These are phyloP conservation scores for Ammodytes marinus DNA, from an alignment of 2,113 vertebrate genomes.

Conservation along the genomic window DNA sequence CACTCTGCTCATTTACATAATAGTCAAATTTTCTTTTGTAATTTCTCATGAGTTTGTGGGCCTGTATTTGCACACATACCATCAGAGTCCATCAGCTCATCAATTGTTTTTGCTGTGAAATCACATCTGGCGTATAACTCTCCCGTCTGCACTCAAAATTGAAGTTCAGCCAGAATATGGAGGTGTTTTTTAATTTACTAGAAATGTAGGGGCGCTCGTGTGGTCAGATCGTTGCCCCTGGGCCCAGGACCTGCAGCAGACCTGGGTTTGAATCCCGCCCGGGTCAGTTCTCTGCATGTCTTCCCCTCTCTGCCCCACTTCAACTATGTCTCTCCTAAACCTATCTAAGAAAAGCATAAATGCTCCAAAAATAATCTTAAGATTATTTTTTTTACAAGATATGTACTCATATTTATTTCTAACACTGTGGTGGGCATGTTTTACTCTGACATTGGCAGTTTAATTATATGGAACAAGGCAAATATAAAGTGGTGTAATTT, in stretches of 20 bases:
- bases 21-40: constrained; percentile 1
- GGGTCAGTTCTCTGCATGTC: no score
- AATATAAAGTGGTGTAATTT: constrained; percentile 52
- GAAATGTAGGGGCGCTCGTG: background rate
- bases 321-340: no score
- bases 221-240: no score
- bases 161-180: constrained; percentile 8
- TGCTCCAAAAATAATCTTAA: no score
- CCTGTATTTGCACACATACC: constrained; percentile 20
- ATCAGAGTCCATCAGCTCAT: constrained; percentile 25
- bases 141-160: background rate
- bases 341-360: no score
- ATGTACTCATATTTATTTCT: constrained; percentile 39
- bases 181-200: constrained; percentile 35
- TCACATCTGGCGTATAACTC: constrained; percentile 10
- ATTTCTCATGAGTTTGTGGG: background rate
- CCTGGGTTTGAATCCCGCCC: no score
- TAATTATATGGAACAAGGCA: constrained; percentile 67
- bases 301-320: no score
- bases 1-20: constrained; percentile 35
- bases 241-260: no score
- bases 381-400: constrained; percentile 13
- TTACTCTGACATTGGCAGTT: constrained; percentile 50
- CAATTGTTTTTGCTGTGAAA: constrained; percentile 3
- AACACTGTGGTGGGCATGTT: constrained; percentile 23